phyloP scores from a whole-genome alignment of 2,113 vertebrate genomes.

The Copsychus sechellarum region DNA sequence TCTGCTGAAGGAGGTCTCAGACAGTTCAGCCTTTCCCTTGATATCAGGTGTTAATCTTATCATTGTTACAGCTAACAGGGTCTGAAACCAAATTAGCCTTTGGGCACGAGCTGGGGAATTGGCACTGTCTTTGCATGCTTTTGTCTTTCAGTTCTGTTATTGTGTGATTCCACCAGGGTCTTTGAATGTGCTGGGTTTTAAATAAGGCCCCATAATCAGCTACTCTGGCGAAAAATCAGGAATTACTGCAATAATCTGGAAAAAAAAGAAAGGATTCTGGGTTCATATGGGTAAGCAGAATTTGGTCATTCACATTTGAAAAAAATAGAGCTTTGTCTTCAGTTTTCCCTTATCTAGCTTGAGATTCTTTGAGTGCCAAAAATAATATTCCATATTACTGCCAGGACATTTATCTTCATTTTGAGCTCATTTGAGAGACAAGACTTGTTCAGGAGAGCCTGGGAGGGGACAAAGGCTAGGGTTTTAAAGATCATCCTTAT shows the following conservation, averaged over 20 bases:
- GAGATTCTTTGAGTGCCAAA: slow-evolving; percentile 58
- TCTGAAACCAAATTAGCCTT: slow-evolving; percentile 35
- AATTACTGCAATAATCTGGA: background rate
- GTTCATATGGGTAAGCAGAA: background rate
- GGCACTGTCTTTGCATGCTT: background rate
- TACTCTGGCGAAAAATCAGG: background rate
- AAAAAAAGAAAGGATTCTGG: background rate
- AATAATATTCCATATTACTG: slow-evolving; percentile 60
- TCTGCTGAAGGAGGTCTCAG: slow-evolving; percentile 1
- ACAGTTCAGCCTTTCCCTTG: background rate
- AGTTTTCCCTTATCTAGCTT: slow-evolving; percentile 48
- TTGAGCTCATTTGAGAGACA: slow-evolving; percentile 29
- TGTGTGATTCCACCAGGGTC: background rate
- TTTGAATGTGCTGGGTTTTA: background rate
- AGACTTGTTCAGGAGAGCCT: slow-evolving; percentile 26
- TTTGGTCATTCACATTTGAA: background rate
- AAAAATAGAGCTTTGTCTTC: slow-evolving; percentile 5
- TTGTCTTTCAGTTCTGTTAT: background rate
- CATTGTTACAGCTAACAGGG: background rate
- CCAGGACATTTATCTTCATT: slow-evolving; percentile 53
- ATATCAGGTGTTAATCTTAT: slow-evolving; percentile 41
- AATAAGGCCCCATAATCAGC: background rate
- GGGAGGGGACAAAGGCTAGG: slow-evolving; percentile 21
- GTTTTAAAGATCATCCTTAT: slow-evolving; percentile 49
- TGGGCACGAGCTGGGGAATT: background rate